Evolutionary conservation across 1,140 invertebrate genomes (phyloP), one percentile per base, ranked within the genome.

Genomic region (Potamilus streckersoni): DNA sequence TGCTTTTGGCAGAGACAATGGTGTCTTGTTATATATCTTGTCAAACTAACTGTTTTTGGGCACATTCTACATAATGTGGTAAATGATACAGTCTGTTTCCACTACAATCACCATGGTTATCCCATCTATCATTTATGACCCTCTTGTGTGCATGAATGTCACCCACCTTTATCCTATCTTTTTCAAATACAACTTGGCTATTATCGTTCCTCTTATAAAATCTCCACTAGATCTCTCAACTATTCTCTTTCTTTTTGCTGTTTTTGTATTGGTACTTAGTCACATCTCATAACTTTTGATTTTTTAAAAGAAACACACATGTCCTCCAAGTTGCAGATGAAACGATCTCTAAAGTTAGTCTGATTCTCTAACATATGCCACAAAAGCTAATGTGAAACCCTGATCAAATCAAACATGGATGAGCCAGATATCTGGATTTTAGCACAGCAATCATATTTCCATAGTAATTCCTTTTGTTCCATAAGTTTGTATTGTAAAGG

Each of bases 121-220:
- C n/a, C 6, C 70, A 13, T 62, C 61, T 69, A 31, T 73, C 72
- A 67, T 70, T 78, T 20, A 78, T n/a, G 49, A 56, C 27, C 6
- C 49, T 58, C 31, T 69, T 75, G 17, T 75, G 73, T 20, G n/a
- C 23, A 20, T 64, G 49, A 3, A 63, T 27, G 16, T 49, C 17
- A n/a, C 68, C 23, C 23, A 57, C 55, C 67, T 77, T 78, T 13
- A 17, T 58, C 14, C 56, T 69, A 23, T 78, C 74, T 20, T 71
- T 74, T 16, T 72, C 71, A 17, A 71, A 74, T 49, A 73, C 62
- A n/a, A 63, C 23, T 16, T 62, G 56, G 49, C 74, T 76, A 31
- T 74, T 76, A 56, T 76, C 71, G 15, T 78, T 31, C 71, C 68
- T 69, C 74, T 38, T 74, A 67, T 59, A 82, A 65, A 19, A 74